Conservation (phyloP, 2,113 vertebrate species). For the Osmerus mordax region DNA sequence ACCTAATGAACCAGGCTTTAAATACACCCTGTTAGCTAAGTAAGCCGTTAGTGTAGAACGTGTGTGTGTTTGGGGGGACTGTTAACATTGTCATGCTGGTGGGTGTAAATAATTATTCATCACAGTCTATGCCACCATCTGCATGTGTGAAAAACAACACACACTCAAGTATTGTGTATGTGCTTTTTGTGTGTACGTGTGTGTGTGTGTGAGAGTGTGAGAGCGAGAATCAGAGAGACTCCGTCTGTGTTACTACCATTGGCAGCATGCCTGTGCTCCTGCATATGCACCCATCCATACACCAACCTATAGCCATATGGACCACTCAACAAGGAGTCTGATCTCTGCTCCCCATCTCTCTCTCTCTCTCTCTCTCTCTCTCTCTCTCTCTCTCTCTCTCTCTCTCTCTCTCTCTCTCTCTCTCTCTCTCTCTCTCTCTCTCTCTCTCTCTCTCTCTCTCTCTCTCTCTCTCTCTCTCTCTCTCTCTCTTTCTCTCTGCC, state of each 20-base stretch:
- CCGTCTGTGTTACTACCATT: neutral
- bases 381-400: neutral
- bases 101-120: neutral
- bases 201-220: neutral
- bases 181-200: neutral
- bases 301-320: neutral
- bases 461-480: neutral
- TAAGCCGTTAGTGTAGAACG: neutral
- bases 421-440: neutral
- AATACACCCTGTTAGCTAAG: neutral
- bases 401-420: neutral
- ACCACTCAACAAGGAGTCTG: conserved; percentile 15
- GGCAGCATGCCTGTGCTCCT: conserved; percentile 1
- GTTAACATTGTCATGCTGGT: neutral
- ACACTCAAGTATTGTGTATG: neutral
- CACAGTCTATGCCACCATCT: neutral
- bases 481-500: neutral
- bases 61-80: neutral
- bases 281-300: neutral
- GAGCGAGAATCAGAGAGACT: neutral
- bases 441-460: neutral
- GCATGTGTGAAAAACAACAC: neutral
- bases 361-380: neutral
- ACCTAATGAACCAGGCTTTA: neutral
- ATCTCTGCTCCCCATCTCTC: neutral